Evolutionary conservation across 2,888 invertebrate genomes (phyloP).

Genomic region (Diarsia rubi): DNA sequence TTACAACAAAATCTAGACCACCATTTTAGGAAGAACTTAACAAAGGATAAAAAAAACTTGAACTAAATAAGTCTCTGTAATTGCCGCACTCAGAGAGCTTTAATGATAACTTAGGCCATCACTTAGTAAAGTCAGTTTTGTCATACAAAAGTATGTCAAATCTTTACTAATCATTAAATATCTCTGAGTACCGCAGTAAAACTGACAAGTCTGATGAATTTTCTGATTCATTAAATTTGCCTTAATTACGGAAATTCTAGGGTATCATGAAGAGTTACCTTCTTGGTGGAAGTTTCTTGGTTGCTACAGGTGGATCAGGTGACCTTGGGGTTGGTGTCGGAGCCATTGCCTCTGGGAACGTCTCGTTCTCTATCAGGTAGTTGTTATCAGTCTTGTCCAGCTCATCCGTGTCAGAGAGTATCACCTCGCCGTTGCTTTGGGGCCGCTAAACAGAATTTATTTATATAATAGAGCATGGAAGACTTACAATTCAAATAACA

Average conservation of each 20-base stretch:
- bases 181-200: too few species aligned
- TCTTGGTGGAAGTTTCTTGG: conserved; percentile 70
- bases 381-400: conserved; percentile 78
- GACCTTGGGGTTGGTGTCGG: conserved; percentile 83
- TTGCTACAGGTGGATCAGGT: conserved; percentile 73
- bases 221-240: neutral
- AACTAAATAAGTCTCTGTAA: neutral
- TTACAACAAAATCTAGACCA: neutral
- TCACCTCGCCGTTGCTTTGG: conserved; percentile 78
- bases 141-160: too few species aligned
- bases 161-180: too few species aligned
- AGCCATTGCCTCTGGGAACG: conserved; percentile 86
- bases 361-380: conserved; percentile 83
- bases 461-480: neutral
- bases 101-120: too few species aligned
- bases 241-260: neutral
- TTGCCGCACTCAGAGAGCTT: too few species aligned
- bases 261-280: conserved; percentile 57
- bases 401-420: conserved; percentile 71
- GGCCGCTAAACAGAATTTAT: conserved; percentile 68
- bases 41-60: neutral
- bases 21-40: neutral
- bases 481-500: neutral
- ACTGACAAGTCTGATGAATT: neutral
- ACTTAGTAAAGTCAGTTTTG: too few species aligned